A percentile compares a stretch with the other conserved stretches of the same genome.
Evolutionary conservation across 2,797 vertebrate species (phyloP).

Genomic region (Rhynchonycteris naso): DNA sequence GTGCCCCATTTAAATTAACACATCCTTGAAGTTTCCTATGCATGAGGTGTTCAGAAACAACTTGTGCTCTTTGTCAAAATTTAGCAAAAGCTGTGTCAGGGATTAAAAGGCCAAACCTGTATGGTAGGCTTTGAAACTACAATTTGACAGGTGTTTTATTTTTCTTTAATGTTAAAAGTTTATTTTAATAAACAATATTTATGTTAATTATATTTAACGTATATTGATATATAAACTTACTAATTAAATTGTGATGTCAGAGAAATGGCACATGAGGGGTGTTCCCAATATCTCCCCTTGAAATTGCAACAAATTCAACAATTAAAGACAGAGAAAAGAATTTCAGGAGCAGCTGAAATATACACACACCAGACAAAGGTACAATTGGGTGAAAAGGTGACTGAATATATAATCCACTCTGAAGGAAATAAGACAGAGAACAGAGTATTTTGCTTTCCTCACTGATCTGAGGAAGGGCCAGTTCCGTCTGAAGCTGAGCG

Average conservation of each 20-base stretch:
- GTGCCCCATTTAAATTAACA: not conserved
- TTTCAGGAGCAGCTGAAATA: too few species aligned
- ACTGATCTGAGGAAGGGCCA: too few species aligned
- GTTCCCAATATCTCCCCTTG: too few species aligned
- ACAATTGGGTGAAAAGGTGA: too few species aligned
- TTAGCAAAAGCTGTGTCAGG: not conserved
- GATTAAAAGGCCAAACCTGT: not conserved
- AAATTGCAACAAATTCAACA: too few species aligned
- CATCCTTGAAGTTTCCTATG: not conserved
- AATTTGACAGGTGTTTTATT: not conserved
- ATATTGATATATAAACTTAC: not conserved
- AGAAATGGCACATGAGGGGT: too few species aligned
- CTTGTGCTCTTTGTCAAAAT: not conserved
- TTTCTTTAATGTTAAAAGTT: not conserved
- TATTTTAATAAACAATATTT: not conserved
- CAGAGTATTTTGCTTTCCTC: too few species aligned
- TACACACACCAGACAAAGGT: too few species aligned
- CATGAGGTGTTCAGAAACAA: not conserved
- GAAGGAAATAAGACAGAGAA: too few species aligned
- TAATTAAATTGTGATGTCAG: not conserved
- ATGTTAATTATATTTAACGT: not conserved
- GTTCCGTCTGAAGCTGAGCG: too few species aligned
- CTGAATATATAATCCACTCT: too few species aligned
- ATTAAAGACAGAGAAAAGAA: too few species aligned
- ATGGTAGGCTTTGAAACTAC: not conserved